These are phyloP conservation scores for Gila robusta DNA, from an alignment of 2,797 vertebrate genomes.

Conservation along the genomic window DNA sequence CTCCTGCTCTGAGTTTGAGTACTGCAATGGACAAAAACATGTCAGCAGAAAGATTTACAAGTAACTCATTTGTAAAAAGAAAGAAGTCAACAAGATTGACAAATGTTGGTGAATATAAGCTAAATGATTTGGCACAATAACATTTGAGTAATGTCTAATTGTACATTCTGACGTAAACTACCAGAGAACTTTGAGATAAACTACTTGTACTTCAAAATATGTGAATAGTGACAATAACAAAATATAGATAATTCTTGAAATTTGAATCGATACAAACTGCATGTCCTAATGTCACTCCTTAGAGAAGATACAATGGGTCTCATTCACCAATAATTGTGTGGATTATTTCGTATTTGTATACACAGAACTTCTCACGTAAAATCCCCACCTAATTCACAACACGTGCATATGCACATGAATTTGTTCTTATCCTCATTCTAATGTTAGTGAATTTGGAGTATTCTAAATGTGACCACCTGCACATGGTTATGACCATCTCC, in stretches of 20 bases:
- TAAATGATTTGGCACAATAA: background rate
- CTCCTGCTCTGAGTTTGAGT: constrained; percentile 81
- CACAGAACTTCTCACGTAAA: background rate
- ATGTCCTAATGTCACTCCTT: background rate
- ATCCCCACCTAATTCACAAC: background rate
- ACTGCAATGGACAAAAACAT: constrained; percentile 75
- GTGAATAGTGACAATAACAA: background rate
- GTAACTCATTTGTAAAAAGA: background rate
- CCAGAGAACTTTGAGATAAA: background rate
- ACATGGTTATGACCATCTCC: too few relatives aligned
- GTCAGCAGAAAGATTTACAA: background rate
- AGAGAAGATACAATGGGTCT: background rate
- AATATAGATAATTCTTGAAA: background rate
- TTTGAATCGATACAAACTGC: background rate
- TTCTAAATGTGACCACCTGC: too few relatives aligned
- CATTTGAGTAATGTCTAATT: background rate
- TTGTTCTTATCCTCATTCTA: background rate
- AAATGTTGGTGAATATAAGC: background rate
- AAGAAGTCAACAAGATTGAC: background rate
- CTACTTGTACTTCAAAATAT: background rate
- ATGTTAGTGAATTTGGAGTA: too few relatives aligned
- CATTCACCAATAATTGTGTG: background rate
- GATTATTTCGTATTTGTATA: background rate
- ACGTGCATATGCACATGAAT: background rate
- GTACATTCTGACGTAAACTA: constrained; percentile 11